Evolutionary conservation across 2,113 vertebrate species (phyloP).

Genomic region (Solea solea): DNA sequence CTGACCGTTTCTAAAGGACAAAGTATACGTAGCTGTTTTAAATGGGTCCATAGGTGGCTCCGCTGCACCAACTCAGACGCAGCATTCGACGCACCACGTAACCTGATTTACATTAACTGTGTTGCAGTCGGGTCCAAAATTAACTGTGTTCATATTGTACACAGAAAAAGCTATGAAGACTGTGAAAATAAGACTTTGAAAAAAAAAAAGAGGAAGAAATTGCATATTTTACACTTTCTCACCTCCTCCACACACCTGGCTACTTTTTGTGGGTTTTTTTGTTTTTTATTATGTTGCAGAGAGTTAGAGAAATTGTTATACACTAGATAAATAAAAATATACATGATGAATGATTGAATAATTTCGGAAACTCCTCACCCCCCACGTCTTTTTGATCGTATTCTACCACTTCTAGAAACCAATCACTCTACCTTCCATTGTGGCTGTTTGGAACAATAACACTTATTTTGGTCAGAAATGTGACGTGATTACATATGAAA

Average conservation of each 20-base stretch:
- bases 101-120: neutral
- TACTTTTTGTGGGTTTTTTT: neutral
- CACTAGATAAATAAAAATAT: no score
- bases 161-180: neutral
- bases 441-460: neutral
- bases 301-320: no score
- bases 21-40: neutral
- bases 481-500: neutral
- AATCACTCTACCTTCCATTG: neutral
- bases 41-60: neutral
- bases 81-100: no score
- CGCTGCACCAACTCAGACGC: slow-evolving; percentile 5
- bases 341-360: no score
- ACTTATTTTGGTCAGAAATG: neutral
- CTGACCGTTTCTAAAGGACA: neutral
- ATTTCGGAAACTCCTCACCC: no score
- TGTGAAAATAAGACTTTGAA: slow-evolving; percentile 2
- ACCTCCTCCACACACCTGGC: neutral
- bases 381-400: no score
- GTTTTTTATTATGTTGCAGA: neutral
- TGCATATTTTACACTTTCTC: neutral
- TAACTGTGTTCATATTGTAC: neutral
- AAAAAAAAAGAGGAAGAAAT: neutral
- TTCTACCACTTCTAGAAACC: no score
- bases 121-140: neutral